These are phyloP conservation scores for Sphaerodactylus townsendi DNA, from an alignment of 2,113 vertebrate species.

Conservation along the genomic window DNA sequence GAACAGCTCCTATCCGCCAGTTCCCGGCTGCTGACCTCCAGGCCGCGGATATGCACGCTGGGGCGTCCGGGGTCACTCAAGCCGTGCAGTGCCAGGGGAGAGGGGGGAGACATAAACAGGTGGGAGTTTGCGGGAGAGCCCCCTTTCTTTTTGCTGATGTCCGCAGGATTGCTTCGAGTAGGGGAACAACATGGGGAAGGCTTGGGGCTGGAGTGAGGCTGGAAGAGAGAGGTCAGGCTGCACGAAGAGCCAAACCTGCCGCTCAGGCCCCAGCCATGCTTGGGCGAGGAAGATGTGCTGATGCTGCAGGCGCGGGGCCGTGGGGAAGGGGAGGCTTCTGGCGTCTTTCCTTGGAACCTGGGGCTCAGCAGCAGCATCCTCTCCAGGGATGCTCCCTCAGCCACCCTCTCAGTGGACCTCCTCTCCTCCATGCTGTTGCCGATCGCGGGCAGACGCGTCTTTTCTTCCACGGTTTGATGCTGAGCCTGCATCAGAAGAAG, in stretches of 20 bases:
- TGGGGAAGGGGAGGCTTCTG: neutral
- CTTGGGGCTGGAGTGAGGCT: constrained; percentile 46
- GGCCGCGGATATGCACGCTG: constrained; percentile 83
- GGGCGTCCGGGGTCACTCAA: constrained; percentile 59
- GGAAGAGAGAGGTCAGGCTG: constrained; percentile 65
- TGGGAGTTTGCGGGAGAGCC: neutral
- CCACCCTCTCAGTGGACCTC: constrained; percentile 67
- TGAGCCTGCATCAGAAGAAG: constrained; percentile 74
- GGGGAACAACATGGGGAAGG: constrained; percentile 60
- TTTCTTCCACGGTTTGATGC: constrained; percentile 81
- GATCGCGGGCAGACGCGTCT: too few species aligned
- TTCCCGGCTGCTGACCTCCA: constrained; percentile 92
- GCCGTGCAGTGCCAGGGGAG: constrained; percentile 14
- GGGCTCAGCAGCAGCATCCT: constrained; percentile 82
- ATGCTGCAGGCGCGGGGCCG: constrained; percentile 51
- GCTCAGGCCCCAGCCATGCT: constrained; percentile 15
- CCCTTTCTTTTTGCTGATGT: constrained; percentile 33
- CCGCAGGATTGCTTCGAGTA: constrained; percentile 25
- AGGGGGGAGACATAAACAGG: neutral
- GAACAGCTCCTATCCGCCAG: constrained; percentile 88
- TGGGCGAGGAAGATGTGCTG: constrained; percentile 20
- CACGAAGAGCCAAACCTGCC: constrained; percentile 54
- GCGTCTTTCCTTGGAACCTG: constrained; percentile 3
- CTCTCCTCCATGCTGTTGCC: neutral
- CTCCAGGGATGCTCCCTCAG: constrained; percentile 83